A percentile compares a stretch with the other conserved stretches of the same genome.
Evolutionary conservation across 2,797 vertebrate species (phyloP).

Genomic region (Pristis pectinata): DNA sequence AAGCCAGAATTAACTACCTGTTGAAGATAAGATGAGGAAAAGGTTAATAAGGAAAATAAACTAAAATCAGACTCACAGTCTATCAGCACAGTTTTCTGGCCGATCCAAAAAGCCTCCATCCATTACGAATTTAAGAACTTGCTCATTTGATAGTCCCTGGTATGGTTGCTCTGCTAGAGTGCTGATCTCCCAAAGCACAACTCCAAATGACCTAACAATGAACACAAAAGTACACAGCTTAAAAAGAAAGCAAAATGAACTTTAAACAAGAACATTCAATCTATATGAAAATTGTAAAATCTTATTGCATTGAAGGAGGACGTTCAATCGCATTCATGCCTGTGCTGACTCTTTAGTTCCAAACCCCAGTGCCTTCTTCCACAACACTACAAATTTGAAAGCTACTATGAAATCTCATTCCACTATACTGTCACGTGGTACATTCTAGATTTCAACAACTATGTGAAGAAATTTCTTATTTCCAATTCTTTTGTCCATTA

Average conservation of each 20-base stretch:
- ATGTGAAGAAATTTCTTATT: background rate
- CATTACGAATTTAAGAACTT: conserved; percentile 97
- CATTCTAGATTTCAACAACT: background rate
- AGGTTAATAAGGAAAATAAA: background rate
- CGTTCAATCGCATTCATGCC: background rate
- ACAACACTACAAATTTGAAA: too few species aligned
- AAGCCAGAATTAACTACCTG: background rate
- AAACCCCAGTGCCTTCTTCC: too few species aligned
- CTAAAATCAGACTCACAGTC: conserved; percentile 72
- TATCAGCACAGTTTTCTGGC: conserved; percentile 83
- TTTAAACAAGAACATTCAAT: background rate
- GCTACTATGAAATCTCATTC: background rate
- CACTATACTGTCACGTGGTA: background rate
- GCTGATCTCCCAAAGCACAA: conserved; percentile 94
- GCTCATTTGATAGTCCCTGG: conserved; percentile 93
- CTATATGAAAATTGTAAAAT: background rate
- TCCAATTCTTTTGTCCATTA: background rate
- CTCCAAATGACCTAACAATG: conserved; percentile 82
- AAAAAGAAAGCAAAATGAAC: background rate
- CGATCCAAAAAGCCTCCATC: conserved; percentile 89
- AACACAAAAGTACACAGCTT: background rate
- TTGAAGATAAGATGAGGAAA: background rate
- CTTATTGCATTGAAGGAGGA: background rate
- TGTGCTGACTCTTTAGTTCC: background rate
- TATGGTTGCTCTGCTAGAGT: conserved; percentile 94